Evolutionary conservation across 1,140 invertebrate genomes (phyloP).

Genomic region (Lordiphosa collinella): DNA sequence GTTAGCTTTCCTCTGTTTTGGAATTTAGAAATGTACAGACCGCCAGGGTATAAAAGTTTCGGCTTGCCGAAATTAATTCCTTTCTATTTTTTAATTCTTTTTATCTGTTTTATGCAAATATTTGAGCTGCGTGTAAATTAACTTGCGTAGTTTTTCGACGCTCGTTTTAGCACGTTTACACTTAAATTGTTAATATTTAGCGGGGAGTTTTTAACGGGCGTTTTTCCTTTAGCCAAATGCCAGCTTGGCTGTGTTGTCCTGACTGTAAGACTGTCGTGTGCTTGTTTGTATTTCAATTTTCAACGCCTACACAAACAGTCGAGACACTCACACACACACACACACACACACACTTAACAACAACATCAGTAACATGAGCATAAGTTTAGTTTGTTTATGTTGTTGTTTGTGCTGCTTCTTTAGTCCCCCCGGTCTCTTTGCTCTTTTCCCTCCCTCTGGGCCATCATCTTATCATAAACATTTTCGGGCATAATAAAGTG

Average conservation of each 20-base stretch:
- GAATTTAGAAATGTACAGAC: too few species aligned
- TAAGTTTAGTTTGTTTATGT: conserved; percentile 48
- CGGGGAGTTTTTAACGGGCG: conserved; percentile 20
- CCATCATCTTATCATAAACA: conserved; percentile 52
- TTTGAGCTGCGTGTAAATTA: conserved; percentile 68
- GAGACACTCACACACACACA: conserved; percentile 7
- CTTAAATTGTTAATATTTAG: conserved; percentile 66
- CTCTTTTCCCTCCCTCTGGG: background rate
- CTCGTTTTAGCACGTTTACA: conserved; percentile 59
- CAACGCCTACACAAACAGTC: conserved; percentile 57
- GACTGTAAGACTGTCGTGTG: conserved; percentile 23
- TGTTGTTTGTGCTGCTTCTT: conserved; percentile 33
- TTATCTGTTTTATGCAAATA: conserved; percentile 51
- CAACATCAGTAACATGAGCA: conserved; percentile 45
- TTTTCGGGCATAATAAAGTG: conserved; percentile 66
- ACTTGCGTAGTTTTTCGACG: conserved; percentile 56
- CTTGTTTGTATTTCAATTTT: conserved; percentile 74
- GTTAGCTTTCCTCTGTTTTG: too few species aligned
- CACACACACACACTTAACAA: conserved; percentile 14
- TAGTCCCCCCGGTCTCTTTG: background rate
- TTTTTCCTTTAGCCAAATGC: conserved; percentile 6
- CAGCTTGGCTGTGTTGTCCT: background rate
- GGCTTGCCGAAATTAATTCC: background rate
- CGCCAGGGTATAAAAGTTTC: conserved; percentile 10
- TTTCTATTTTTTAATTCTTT: conserved; percentile 33